Conservation (phyloP, 37 sponge, comb jelly and placozoan genomes). For the Axinella damicornis region DNA sequence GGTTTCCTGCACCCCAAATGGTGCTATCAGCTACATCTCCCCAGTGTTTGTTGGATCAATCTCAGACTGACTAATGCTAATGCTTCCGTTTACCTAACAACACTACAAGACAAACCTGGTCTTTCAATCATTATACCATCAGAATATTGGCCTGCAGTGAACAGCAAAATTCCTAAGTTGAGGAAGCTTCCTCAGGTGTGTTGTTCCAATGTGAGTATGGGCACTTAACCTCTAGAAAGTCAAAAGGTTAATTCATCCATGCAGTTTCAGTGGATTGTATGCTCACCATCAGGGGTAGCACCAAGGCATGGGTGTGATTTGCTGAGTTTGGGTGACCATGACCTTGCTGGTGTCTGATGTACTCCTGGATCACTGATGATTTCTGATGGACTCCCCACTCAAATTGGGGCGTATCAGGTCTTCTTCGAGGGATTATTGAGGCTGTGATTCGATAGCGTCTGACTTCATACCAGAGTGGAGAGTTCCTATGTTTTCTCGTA, state of each 20-base stretch:
- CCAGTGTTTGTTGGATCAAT: no score
- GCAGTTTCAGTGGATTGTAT: constrained; percentile 19
- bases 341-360: no score
- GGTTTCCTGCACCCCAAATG: constrained; percentile 44
- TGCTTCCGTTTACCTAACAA: constrained; percentile 2
- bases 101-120: constrained; percentile 32
- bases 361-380: no score
- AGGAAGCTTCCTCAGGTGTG: constrained; percentile 32
- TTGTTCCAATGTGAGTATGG: constrained; percentile 7
- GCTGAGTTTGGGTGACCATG: no score
- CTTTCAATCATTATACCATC: constrained; percentile 6
- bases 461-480: constrained; percentile 42
- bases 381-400: no score
- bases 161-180: constrained; percentile 18
- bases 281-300: constrained; percentile 62
- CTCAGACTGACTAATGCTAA: constrained; percentile 47
- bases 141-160: no score
- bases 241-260: constrained; percentile 53
- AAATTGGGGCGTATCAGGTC: constrained; percentile 24
- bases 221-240: constrained; percentile 48
- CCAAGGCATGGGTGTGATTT: constrained; percentile 40
- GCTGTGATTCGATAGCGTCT: constrained; percentile 50
- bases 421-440: constrained; percentile 26
- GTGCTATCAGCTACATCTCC: no score
- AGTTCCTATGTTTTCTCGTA: constrained; percentile 39